Evolutionary conservation across 2,888 invertebrate genomes (phyloP), one percentile per base, ranked within the genome.

Genomic region (Ctenicera cuprea): DNA sequence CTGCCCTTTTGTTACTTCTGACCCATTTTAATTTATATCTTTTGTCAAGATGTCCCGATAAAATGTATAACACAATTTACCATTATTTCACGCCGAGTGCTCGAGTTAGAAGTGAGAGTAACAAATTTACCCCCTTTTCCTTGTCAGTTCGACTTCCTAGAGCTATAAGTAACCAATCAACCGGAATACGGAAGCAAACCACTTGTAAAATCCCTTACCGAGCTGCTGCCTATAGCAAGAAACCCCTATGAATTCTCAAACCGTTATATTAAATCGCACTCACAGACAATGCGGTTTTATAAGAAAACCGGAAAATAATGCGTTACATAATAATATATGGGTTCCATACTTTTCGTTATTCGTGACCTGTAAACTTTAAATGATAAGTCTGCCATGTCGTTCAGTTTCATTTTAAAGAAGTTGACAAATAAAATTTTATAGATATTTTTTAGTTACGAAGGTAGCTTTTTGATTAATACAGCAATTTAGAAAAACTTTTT

Each of bases 81-180:
- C 33, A 33, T 33, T 33, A 33, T 33, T 33, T 33, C 33, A 33
- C 33, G 4, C 33, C 16, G 20, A 11, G 2, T 48, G 9, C 18
- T 11, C 18, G 48, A 9, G 20, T 18, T 48, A 14, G 41, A 4
- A 48, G 48, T 16, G 16, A 41, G 14, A 41, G 48, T 48, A 48
- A 48, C 48, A 48, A 48, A 48, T 48, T 48, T 48, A 18, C 16
- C 16, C 16, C 48, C 16, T 48, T 48, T 45, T 18, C 48, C 18
- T 11, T 48, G 48, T 48, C 48, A 48, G 16, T 48, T 18, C 48
- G 48, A 48, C 16, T 48, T 48, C 48, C 48, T 48, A 9, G 18
- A 18, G 48, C 48, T 48, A 48, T 48, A 48, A 48, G 54, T 54
- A 54, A 30, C 54, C 54, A 22, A 54, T 54, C 54, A 30, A 54